Conservation (phyloP, 2,113 vertebrate species). For the Fukomys damarensis region DNA sequence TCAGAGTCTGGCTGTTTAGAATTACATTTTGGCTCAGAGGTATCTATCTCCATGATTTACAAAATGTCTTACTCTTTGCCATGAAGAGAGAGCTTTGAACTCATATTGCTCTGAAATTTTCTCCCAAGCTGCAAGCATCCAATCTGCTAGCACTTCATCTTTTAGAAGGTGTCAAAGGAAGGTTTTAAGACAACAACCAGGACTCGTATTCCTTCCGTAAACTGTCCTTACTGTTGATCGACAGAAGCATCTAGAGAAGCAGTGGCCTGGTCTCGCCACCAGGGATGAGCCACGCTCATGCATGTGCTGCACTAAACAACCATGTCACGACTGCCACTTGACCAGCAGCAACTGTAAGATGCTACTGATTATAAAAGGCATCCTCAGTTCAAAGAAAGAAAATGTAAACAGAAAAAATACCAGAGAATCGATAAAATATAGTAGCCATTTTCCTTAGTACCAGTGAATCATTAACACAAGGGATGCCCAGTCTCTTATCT, state of each 20-base stretch:
- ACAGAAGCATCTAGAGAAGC: slow-evolving; percentile 49
- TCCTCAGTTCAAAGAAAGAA: neutral
- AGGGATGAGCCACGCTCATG: neutral
- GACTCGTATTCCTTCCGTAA: slow-evolving; percentile 46
- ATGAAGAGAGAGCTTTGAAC: neutral
- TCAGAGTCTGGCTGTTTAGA: neutral
- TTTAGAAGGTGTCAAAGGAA: slow-evolving; percentile 30
- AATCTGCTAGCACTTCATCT: slow-evolving; percentile 15
- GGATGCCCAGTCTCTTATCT: neutral
- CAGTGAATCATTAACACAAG: neutral
- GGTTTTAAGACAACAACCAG: slow-evolving; percentile 13
- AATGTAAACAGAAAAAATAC: neutral
- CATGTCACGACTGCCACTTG: neutral
- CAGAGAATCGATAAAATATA: neutral
- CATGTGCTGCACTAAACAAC: neutral
- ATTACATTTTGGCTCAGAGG: slow-evolving; percentile 43
- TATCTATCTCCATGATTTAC: slow-evolving; percentile 22
- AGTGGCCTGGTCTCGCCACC: neutral
- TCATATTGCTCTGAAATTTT: neutral
- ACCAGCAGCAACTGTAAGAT: neutral
- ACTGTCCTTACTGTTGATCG: slow-evolving; percentile 51
- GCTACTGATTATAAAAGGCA: neutral
- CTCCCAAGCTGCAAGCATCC: neutral
- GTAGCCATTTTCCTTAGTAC: neutral
- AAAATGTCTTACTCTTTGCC: neutral